Evolutionary conservation across 2,888 invertebrate species (phyloP).

Genomic region (Dimorphilus gyrociliatus): DNA sequence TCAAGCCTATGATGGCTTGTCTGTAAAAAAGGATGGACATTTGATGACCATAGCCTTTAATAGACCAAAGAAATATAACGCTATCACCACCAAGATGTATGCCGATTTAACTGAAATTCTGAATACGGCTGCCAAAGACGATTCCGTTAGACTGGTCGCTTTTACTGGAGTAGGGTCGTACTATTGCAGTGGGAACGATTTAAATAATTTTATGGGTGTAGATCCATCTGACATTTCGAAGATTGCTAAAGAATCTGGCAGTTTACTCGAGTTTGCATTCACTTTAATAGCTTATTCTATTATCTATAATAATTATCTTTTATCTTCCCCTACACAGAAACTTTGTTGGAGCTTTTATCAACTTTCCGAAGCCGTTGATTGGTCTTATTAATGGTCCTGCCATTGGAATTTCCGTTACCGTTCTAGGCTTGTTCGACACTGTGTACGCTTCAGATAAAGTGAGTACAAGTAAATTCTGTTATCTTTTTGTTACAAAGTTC

Average conservation of each 20-base stretch:
- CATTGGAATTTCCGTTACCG: constrained; percentile 72
- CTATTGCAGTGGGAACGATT: constrained; percentile 71
- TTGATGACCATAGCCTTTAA: constrained; percentile 44
- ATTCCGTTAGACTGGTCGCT: too few species aligned
- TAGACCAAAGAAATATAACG: constrained; percentile 63
- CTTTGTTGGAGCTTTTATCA: constrained; percentile 59
- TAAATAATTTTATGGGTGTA: constrained; percentile 39
- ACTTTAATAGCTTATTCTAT: too few species aligned
- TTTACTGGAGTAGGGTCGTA: constrained; percentile 53
- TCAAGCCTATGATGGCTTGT: too few species aligned
- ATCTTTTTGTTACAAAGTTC: background rate
- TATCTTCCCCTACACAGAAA: constrained; percentile 39
- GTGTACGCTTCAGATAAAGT: constrained; percentile 66
- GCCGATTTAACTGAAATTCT: too few species aligned
- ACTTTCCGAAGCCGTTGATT: constrained; percentile 70
- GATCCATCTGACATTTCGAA: constrained; percentile 23
- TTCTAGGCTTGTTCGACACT: constrained; percentile 66
- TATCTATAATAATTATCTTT: background rate
- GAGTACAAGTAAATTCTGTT: constrained; percentile 18
- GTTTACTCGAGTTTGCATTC: constrained; percentile 19
- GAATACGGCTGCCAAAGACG: constrained; percentile 1
- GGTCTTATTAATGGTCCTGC: constrained; percentile 84
- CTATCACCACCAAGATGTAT: constrained; percentile 46
- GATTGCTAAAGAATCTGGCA: constrained; percentile 27
- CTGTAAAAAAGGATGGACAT: constrained; percentile 16